phyloP scores from a whole-genome alignment of 2,888 invertebrate species.

The Stramonita haemastoma region DNA sequence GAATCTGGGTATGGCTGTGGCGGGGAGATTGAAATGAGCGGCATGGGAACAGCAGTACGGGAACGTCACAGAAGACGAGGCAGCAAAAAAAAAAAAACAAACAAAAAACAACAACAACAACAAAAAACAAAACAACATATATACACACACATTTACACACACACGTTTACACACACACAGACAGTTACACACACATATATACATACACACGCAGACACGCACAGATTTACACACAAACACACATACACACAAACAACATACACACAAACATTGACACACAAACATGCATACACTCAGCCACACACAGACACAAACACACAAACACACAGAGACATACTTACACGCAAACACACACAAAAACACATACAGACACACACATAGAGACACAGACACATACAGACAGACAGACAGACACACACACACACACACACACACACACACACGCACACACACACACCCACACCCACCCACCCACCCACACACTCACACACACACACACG shows the following conservation, averaged over 20 bases:
- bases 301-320: conserved; percentile 28
- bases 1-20: too few relatives aligned
- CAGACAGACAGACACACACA: conserved; percentile 10
- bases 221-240: background rate
- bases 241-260: background rate
- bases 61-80: too few relatives aligned
- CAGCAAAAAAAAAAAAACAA: too few relatives aligned
- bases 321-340: background rate
- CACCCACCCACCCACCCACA: background rate
- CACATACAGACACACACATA: conserved; percentile 20
- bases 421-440: conserved; percentile 9
- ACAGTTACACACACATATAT: background rate
- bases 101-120: too few relatives aligned
- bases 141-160: background rate
- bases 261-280: conserved; percentile 8
- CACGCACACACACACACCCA: background rate
- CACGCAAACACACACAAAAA: conserved; percentile 7
- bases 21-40: too few relatives aligned
- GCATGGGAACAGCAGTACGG: too few relatives aligned
- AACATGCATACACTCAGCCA: background rate
- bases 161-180: background rate
- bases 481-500: background rate
- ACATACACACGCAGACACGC: conserved; percentile 21
- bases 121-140: background rate
- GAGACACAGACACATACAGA: background rate